Conservation (phyloP, 2,113 vertebrate genomes). For the Percina caprodes region DNA sequence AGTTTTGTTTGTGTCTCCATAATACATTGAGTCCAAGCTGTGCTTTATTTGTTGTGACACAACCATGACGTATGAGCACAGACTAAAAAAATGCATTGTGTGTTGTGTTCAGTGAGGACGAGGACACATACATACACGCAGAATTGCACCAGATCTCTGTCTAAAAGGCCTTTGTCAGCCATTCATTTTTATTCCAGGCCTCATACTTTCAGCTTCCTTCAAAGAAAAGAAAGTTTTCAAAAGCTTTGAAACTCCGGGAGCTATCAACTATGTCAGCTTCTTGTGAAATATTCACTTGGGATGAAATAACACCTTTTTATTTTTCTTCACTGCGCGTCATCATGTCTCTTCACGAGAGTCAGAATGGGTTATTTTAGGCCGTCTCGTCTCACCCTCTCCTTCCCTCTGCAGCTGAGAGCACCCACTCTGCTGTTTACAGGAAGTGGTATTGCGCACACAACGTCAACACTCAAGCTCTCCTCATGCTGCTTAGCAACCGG, state of each 20-base stretch:
- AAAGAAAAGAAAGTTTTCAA: slow-evolving; percentile 32
- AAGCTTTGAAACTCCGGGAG: slow-evolving; percentile 48
- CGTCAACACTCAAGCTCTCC: slow-evolving; percentile 69
- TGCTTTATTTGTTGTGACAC: slow-evolving; percentile 35
- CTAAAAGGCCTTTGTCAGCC: slow-evolving; percentile 43
- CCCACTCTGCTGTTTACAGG: slow-evolving; percentile 24
- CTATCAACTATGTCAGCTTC: slow-evolving; percentile 30
- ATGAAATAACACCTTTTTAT: slow-evolving; percentile 47
- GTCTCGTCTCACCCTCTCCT: slow-evolving; percentile 56
- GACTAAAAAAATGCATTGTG: slow-evolving; percentile 22
- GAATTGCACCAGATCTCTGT: neutral
- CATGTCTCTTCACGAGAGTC: slow-evolving; percentile 54
- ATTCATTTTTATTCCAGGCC: slow-evolving; percentile 41
- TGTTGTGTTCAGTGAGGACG: neutral
- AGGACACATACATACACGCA: neutral
- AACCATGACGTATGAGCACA: slow-evolving; percentile 10
- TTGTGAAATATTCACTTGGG: slow-evolving; percentile 40
- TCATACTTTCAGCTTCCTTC: slow-evolving; percentile 19
- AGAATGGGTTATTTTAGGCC: slow-evolving; percentile 78
- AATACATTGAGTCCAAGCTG: slow-evolving; percentile 10
- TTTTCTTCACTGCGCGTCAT: slow-evolving; percentile 47
- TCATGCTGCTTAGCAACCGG: slow-evolving; percentile 78
- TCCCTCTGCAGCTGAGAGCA: slow-evolving; percentile 8
- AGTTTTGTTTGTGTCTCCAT: slow-evolving; percentile 1
- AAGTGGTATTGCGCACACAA: slow-evolving; percentile 20